Conservation (phyloP, 2,113 vertebrate genomes). For the Plecturocebus donacophilus region DNA sequence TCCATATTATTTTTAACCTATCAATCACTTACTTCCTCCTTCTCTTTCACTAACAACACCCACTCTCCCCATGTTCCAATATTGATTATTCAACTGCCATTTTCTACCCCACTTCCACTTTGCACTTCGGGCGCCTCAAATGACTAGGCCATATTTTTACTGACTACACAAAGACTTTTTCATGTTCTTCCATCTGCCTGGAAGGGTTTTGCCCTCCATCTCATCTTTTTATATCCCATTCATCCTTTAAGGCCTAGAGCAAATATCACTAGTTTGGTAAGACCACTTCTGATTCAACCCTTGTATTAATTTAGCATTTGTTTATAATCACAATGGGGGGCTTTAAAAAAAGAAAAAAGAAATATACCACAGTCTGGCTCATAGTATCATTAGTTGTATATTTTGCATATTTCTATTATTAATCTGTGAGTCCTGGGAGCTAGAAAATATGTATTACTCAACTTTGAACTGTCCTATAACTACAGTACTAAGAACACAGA, state of each 20-base stretch:
- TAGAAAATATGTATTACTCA: slow-evolving; percentile 16
- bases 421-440: neutral
- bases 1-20: neutral
- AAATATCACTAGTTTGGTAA: slow-evolving; percentile 13
- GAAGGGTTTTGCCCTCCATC: neutral
- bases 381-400: neutral
- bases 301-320: slow-evolving; percentile 11
- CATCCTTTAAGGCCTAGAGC: neutral
- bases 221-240: neutral
- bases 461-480: neutral
- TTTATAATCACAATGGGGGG: neutral
- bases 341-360: neutral
- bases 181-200: neutral
- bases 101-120: neutral
- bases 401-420: neutral
- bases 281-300: neutral
- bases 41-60: neutral
- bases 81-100: neutral
- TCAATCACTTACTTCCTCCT: neutral
- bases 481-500: neutral
- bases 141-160: neutral
- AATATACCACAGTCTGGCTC: neutral
- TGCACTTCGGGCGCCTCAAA: neutral
- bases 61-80: neutral
- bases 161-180: neutral